phyloP scores from a whole-genome alignment of 2,888 invertebrate species.

The Archips crataeganus region DNA sequence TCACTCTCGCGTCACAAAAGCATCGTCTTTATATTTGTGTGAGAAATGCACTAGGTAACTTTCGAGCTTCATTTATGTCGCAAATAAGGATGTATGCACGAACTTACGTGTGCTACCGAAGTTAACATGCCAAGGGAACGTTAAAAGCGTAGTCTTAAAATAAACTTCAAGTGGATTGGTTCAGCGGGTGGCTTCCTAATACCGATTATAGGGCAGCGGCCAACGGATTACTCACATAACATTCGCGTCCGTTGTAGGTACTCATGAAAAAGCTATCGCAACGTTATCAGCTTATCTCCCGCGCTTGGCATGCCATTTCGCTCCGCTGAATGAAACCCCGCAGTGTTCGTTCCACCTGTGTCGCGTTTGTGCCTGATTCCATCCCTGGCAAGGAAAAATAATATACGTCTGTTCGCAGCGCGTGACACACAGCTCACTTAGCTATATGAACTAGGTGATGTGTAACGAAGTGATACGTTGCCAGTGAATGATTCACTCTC shows the following conservation, averaged over 20 bases:
- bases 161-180: slow-evolving; percentile 43
- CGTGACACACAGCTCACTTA: slow-evolving; percentile 52
- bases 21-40: slow-evolving; percentile 65
- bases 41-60: slow-evolving; percentile 64
- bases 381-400: slow-evolving; percentile 57
- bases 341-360: slow-evolving; percentile 69
- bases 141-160: slow-evolving; percentile 39
- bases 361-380: slow-evolving; percentile 60
- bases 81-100: slow-evolving; percentile 27
- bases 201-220: slow-evolving; percentile 43
- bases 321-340: slow-evolving; percentile 65
- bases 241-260: slow-evolving; percentile 55
- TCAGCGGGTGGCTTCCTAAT: slow-evolving; percentile 35
- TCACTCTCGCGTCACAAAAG: slow-evolving; percentile 68
- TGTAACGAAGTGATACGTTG: slow-evolving; percentile 48
- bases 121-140: slow-evolving; percentile 5
- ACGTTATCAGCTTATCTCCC: slow-evolving; percentile 82
- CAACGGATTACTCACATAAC: slow-evolving; percentile 56
- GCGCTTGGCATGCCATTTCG: slow-evolving; percentile 76
- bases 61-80: slow-evolving; percentile 53
- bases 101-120: slow-evolving; percentile 38
- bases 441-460: slow-evolving; percentile 30
- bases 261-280: slow-evolving; percentile 72
- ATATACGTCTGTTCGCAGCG: slow-evolving; percentile 52
- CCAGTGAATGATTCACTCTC: slow-evolving; percentile 55